Evolutionary conservation across 2,888 invertebrate species (phyloP).

Genomic region (Endotricha flammealis): DNA sequence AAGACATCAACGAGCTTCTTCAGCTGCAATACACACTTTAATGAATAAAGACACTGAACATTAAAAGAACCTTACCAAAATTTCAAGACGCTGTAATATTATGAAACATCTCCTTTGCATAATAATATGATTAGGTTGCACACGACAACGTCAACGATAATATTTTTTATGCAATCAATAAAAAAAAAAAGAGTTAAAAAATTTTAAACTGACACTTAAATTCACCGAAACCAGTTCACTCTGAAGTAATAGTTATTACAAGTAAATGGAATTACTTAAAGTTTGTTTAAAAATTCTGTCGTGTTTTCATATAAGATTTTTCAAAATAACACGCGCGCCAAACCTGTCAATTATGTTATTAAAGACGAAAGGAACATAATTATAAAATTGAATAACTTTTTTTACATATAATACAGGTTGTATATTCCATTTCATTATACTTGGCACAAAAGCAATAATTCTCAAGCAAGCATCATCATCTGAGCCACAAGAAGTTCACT

Average conservation of each 20-base stretch:
- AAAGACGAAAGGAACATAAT: slow-evolving; percentile 33
- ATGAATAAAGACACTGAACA: neutral
- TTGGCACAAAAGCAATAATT: too few species aligned
- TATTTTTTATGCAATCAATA: slow-evolving; percentile 6
- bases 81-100: too few species aligned
- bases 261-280: slow-evolving; percentile 19
- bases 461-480: too few species aligned
- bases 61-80: slow-evolving; percentile 2
- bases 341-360: slow-evolving; percentile 42
- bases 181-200: neutral
- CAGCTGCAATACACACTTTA: too few species aligned
- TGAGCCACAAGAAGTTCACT: too few species aligned
- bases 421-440: too few species aligned
- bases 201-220: slow-evolving; percentile 5
- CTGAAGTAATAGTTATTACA: slow-evolving; percentile 11
- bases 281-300: slow-evolving; percentile 13
- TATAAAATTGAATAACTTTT: slow-evolving; percentile 35
- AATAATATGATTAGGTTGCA: slow-evolving; percentile 7
- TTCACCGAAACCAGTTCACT: slow-evolving; percentile 19
- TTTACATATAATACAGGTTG: slow-evolving; percentile 46
- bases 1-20: too few species aligned
- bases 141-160: slow-evolving; percentile 7
- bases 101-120: slow-evolving; percentile 8
- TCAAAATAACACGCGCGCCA: slow-evolving; percentile 40
- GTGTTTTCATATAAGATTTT: slow-evolving; percentile 25